Evolutionary conservation across 2,113 vertebrate genomes (phyloP).

Genomic region (Rhombomys opimus): DNA sequence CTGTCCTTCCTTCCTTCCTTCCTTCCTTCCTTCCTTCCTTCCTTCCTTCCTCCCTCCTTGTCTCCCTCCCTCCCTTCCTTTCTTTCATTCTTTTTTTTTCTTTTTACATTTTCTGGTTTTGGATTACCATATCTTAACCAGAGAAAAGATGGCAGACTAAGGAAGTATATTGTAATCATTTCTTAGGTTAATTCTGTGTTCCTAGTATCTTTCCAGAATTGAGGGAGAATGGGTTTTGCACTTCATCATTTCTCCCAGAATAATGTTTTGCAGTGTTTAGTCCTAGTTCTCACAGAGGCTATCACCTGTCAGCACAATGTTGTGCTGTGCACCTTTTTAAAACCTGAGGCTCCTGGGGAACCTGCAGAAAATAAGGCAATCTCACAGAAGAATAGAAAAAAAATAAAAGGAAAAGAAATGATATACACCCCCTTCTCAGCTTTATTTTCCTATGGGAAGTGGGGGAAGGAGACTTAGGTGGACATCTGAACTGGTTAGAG

Average conservation of each 20-base stretch:
- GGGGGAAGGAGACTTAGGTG: neutral
- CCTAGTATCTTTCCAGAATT: neutral
- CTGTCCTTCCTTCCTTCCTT: neutral
- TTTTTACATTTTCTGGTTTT: neutral
- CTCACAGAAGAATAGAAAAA: neutral
- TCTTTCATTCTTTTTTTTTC: neutral
- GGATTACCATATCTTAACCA: slow-evolving; percentile 20
- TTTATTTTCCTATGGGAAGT: no score
- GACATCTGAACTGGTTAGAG: no score
- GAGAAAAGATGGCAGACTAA: neutral
- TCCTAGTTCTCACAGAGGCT: neutral
- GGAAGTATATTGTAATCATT: neutral
- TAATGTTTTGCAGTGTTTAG: neutral
- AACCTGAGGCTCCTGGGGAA: neutral
- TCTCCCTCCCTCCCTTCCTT: neutral
- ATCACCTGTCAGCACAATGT: neutral
- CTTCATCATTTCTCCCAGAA: neutral
- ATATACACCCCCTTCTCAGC: rapidly evolving
- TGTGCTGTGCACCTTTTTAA: neutral
- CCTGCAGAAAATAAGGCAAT: rapidly evolving
- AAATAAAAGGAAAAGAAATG: no score
- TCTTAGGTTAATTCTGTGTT: neutral
- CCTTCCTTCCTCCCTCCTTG: neutral
- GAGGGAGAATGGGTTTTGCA: neutral
- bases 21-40: neutral